Percentiles rank a stretch among this genome's conserved stretches.
Evolutionary conservation across 2,113 vertebrate genomes (phyloP).

Genomic region (Tachysurus vachellii): DNA sequence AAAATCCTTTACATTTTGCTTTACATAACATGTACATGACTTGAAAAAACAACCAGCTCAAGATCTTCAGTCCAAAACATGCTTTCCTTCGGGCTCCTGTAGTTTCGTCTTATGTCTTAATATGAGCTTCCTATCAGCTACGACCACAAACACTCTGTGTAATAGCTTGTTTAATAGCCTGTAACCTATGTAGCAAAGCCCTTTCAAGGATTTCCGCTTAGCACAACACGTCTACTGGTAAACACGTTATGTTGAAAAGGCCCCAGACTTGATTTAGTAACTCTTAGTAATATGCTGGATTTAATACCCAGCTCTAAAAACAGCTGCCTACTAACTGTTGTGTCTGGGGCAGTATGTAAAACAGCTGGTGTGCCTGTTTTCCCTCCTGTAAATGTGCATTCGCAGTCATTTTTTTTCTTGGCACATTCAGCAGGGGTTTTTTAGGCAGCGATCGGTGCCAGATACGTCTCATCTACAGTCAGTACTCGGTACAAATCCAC

Average conservation of each 20-base stretch:
- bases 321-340: conserved; percentile 31
- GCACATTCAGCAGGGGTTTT: conserved; percentile 54
- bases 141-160: background rate
- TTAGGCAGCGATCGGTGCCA: conserved; percentile 49
- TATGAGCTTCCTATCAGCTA: background rate
- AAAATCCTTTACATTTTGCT: background rate
- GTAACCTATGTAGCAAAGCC: conserved; percentile 23
- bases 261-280: conserved; percentile 34
- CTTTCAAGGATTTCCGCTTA: background rate
- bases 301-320: conserved; percentile 52
- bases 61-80: background rate
- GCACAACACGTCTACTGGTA: conserved; percentile 8
- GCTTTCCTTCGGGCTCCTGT: background rate
- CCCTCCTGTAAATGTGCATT: conserved; percentile 42
- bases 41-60: background rate
- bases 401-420: conserved; percentile 34
- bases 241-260: conserved; percentile 38
- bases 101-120: background rate
- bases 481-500: background rate
- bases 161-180: background rate
- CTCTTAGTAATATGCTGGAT: conserved; percentile 44
- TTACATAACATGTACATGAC: background rate
- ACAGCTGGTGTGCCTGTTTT: conserved; percentile 52
- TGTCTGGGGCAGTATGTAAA: conserved; percentile 23
- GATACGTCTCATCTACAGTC: conserved; percentile 56